Conservation (phyloP, 2,797 vertebrate genomes). For the Orestias chungarensis region DNA sequence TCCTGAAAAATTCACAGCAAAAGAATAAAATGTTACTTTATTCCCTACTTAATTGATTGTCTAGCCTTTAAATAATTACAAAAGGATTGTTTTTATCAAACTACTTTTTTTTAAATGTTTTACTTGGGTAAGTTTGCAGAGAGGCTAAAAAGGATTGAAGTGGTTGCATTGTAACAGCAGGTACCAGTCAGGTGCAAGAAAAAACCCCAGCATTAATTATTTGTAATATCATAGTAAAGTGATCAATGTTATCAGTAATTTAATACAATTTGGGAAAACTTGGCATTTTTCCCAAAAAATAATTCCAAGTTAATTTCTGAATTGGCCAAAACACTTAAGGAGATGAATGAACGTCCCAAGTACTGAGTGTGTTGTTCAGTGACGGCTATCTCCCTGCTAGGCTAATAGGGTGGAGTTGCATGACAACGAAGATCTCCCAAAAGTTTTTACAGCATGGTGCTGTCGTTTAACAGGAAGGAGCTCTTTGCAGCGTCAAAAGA, state of each 20-base stretch:
- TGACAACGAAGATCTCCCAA: too few species aligned
- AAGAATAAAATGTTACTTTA: not conserved
- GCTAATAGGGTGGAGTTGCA: not conserved
- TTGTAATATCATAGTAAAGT: too few species aligned
- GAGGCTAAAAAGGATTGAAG: not conserved
- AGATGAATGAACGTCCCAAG: not conserved
- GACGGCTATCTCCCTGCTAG: not conserved
- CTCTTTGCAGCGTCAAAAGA: too few species aligned
- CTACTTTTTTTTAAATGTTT: not conserved
- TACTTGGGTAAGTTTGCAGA: not conserved
- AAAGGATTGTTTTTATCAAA: not conserved
- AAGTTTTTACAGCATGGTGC: too few species aligned
- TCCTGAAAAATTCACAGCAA: not conserved
- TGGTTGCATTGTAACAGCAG: not conserved
- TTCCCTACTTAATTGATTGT: not conserved
- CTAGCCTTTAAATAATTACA: not conserved
- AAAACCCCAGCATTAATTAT: too few species aligned
- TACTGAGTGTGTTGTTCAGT: not conserved
- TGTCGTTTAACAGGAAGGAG: too few species aligned
- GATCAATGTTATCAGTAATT: not conserved
- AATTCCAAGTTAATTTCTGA: too few species aligned
- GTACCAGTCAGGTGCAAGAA: not conserved
- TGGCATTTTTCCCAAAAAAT: too few species aligned
- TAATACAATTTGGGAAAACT: not conserved
- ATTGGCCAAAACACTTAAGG: not conserved